Base-by-base conservation (phyloP, 1,140 invertebrate species). In the Oryctes rhinoceros region DNA sequence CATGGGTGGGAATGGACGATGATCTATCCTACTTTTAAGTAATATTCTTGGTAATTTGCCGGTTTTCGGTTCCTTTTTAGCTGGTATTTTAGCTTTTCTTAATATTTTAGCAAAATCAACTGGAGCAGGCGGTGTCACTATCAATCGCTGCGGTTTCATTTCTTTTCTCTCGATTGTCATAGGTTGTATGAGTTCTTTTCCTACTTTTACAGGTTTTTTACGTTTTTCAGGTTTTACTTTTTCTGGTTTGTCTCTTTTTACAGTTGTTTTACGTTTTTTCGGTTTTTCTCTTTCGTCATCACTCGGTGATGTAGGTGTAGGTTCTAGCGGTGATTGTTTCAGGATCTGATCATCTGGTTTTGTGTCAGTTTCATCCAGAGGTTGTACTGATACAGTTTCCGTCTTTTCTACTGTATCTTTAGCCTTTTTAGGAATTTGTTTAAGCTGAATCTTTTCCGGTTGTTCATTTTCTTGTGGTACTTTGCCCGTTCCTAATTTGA, bases 21-120 rank as follows among this genome's bases (percentile, higher is more conserved):
- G 90, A 48, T 85, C 90, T 35, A 94, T 92, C 77, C 90, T 88
- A 86, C 93, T 94, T 82, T 91, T 92, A 13, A 94, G 85, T 83
- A 92, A 87, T 62, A 94, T 87, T 87, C 93, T 93, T 0, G 92
- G 93, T 30, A 94, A 82, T 83, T 89, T 88, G 10, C 87, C 81
- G 47, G 86, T 83, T 78, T 88, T 86, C n/a, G 84, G 49, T 83
- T 90, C 81, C 79, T 84, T 84, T 80, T 83, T 86, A 81, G 84
- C 59, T 71, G 82, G 78, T 78, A 81, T 53, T 82, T 85, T 86
- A 48, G 84, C 81, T 83, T 85, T 85, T 78, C 82, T 83, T 18
- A 86, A 78, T 71, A 86, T 81, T 80, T 85, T 79, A 4, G 85
- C 87, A 78, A 84, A 93, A 20, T 84, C 81, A 24, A 83, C 67